Conservation (phyloP, 2,797 vertebrate species). For the Peromyscus attwateri region DNA sequence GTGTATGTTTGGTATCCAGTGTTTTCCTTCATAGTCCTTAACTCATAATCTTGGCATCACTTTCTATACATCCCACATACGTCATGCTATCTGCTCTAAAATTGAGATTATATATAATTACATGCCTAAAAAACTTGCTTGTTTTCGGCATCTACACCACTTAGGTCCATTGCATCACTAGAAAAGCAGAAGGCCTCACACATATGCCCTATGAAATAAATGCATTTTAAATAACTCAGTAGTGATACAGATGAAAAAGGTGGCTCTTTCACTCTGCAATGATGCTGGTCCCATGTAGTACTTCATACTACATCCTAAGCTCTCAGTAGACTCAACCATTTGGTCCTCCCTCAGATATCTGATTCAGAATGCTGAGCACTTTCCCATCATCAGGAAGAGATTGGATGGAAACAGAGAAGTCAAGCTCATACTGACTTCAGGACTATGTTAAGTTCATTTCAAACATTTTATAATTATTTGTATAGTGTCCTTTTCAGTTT, state of each 20-base stretch:
- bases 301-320: background rate
- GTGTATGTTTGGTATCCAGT: accelerated
- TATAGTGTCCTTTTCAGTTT: background rate
- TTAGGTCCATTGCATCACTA: background rate
- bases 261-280: background rate
- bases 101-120: background rate
- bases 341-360: background rate
- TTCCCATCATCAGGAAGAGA: background rate
- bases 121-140: background rate
- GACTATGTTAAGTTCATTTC: background rate
- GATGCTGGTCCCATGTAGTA: background rate
- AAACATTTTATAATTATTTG: background rate
- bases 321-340: background rate
- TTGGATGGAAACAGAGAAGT: accelerated
- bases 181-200: background rate
- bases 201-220: background rate
- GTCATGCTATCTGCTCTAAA: background rate
- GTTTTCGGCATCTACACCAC: background rate
- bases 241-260: background rate
- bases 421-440: background rate
- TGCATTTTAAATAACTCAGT: background rate
- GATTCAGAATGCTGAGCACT: accelerated
- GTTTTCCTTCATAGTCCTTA: background rate
- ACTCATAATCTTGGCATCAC: background rate
- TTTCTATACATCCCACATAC: background rate